Evolutionary conservation across 2,888 invertebrate species (phyloP), one percentile per base, ranked within the genome.

Genomic region (Alloscopus bannaensis): DNA sequence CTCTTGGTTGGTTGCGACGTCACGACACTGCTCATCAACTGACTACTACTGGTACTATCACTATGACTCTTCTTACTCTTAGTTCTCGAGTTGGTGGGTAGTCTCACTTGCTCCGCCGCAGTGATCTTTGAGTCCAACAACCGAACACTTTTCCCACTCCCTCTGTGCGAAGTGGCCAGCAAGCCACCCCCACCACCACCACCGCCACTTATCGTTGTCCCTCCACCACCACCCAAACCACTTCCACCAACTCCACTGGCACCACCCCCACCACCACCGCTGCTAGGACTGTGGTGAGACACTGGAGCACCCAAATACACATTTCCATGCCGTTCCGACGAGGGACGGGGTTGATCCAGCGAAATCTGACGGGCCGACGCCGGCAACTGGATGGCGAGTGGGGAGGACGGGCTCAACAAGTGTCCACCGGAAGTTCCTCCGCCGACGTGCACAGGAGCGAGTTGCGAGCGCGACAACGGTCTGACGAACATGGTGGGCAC

Each of bases 281-380:
- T 64, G 59, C 75, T 62, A 52, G 55, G 66, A 36, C 40, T 76
- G 64, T 81, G 79, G 22, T 79, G 79, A 40, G 81, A 79, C 26
- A 85, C 69, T 4, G 94, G 95, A 86, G 95, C 94, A 89, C 97
- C 97, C 90, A 97, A 95, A 91, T 97, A 97, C 89, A 96, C 95
- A 91, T 97, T 97, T 89, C 93, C 93, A 88, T 93, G 92, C 88
- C 96, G 92, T 88, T 95, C 95, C 88, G 92, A 92, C 89, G 94
- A 94, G 87, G 96, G 95, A 88, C 96, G 91, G 87, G 96, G 96
- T 89, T 90, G 90, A 76, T 90, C 88, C 81, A 92, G 89, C 80
- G 91, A 90, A 81, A 92, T 92, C 6, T 81, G 81, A 36, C 81
- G 65, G 26, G 82, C 71, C 40, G 85, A 84, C 69, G 83, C 82